Base-by-base conservation (phyloP, 2,797 vertebrate species). In the Oreochromis grahami region DNA sequence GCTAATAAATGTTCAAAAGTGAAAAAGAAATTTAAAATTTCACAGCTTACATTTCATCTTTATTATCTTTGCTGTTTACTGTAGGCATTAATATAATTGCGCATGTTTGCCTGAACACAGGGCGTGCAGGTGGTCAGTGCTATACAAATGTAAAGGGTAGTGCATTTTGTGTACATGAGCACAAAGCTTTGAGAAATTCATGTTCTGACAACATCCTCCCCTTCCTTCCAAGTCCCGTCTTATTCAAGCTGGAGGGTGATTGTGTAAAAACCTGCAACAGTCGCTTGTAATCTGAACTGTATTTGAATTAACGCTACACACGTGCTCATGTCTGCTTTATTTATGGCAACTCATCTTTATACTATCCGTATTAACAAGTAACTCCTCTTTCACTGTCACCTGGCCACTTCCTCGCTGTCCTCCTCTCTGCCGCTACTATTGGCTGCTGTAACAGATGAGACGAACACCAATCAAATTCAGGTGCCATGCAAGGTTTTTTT, bases 381-480 rank as follows among this genome's bases (percentile, higher is more conserved):
- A 41, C 56, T 80, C 29, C 24, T 50, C 55, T 43, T 74, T 24
- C 63, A 63, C 24, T 70, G 53, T 55, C 77, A 84, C 77, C 79
- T 77, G 60, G 21, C 60, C 86, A 36, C 88, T 88, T 89, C 77
- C 81, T 74, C 6, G 15, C 29, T 48, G 9, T 58, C 83, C 34
- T 79, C 38, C 51, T n/a, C 78, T 87, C 60, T 32, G 21, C 32
- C 52, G 38, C 48, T 76, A 60, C 60, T 65, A 92, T 90, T 92
- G 93, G 88, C 21, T 26, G 56, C 24, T 15, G 34, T 55, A 10
- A 63, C 55, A 32, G 60, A 65, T 83, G 86, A 78, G 41, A 78
- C 76, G 13, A 80, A 74, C 80, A 55, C 86, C 87, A 88, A 83
- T 85, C 70, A 81, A 79, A 82, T 88, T 84, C 82, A 89, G 74